Base-by-base conservation (phyloP, 2,113 vertebrate species). In the Elanus axillaris region DNA sequence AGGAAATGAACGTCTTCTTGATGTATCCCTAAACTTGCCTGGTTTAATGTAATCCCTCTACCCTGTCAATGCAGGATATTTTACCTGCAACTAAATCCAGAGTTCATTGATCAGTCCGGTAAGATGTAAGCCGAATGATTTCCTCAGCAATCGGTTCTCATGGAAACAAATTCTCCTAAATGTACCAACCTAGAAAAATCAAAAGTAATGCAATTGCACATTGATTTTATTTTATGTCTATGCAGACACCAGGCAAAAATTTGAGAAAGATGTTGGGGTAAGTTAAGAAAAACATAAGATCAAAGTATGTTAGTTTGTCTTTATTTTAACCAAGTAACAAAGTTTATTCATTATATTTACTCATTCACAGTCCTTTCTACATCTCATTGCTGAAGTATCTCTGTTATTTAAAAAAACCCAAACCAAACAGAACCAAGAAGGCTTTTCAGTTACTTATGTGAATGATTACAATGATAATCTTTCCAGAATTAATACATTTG, bases 81-180 rank as follows among this genome's bases (percentile, higher is more conserved):
- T 85, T 72, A 32, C 21, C 60, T 60, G 27, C 56, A 85, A 38
- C 22, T 79, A 84, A 85, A 86, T 34, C 16, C 27, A 47, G 40
- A 79, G 53, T 72, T 82, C 62, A 90, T 78, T 90, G 81, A 96
- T 90, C 62, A 73, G 34, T 32, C 40, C 5, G 0, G 19, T 87
- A 88, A 73, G 14, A 82, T 0, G 0, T 38, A 85, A 90, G 13
- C 58, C 56, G 31, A 90, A 78, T 82, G 29, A 90, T 83, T 88
- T 88, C 77, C 71, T 93, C 32, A 58, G 78, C 62, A 77, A 93
- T 92, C 63, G 83, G 90, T 95, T 97, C 93, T 96, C 94, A 94
- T 93, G 90, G 95, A 96, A 96, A 96, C 87, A 95, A 90, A 92
- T 88, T 93, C 71, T 76, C 29, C 63, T 94, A 86, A 90, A 88